Evolutionary conservation across 1,140 invertebrate species (phyloP).

Genomic region (Pinna nobilis): DNA sequence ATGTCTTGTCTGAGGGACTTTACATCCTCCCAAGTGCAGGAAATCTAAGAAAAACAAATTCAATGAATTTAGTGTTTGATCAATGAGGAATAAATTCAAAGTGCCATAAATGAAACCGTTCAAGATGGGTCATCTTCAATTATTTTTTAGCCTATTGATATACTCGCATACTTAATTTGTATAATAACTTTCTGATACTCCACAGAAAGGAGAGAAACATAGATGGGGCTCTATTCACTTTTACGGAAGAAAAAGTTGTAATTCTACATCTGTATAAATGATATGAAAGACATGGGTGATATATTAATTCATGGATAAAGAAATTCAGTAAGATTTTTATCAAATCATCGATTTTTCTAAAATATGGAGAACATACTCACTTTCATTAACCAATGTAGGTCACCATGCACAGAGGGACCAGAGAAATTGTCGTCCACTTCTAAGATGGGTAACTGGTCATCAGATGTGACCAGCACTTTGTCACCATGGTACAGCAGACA

Average conservation of each 20-base stretch:
- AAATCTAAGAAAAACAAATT: conserved; percentile 78
- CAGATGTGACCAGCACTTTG: conserved; percentile 94
- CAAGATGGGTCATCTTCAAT: no score
- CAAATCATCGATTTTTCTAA: background rate
- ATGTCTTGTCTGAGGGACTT: conserved; percentile 92
- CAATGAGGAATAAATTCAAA: no score
- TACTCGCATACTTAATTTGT: no score
- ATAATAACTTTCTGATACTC: no score
- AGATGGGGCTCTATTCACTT: no score
- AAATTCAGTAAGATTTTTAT: background rate
- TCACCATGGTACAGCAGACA: conserved; percentile 96
- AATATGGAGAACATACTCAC: conserved; percentile 75
- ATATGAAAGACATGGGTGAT: no score
- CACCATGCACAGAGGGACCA: conserved; percentile 87
- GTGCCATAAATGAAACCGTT: no score
- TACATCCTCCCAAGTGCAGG: conserved; percentile 96
- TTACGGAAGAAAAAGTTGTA: no score
- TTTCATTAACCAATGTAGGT: conserved; percentile 99
- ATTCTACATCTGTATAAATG: no score
- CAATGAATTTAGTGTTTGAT: background rate
- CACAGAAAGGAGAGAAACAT: no score
- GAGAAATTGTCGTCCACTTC: conserved; percentile 97
- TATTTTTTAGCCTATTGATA: no score
- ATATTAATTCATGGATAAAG: no score
- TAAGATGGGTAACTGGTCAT: conserved; percentile 96